Evolutionary conservation across 2,797 vertebrate species (phyloP), one percentile per base, ranked within the genome.

Genomic region (Falco biarmicus): DNA sequence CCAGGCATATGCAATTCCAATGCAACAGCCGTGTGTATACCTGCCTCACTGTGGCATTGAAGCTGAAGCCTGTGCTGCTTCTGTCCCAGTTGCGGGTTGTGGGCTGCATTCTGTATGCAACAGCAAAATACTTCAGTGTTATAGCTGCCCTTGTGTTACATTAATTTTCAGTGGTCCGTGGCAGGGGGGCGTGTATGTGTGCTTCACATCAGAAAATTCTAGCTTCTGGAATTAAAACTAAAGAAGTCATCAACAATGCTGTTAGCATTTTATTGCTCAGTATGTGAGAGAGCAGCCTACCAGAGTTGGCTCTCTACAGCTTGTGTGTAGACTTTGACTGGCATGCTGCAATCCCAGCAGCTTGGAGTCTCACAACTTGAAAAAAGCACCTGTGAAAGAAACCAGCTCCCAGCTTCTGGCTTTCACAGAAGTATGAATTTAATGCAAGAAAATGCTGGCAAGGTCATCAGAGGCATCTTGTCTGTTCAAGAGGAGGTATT

Each of bases 1-100:
- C 25, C 1, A 1, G 37, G 32, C 6, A 13, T 6, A 2, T 2
- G 32, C 21, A 5, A 2, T 73, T 51, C 19, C 31, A 59, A 0
- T 11, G 26, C 63, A 48, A 12, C 17, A 59, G 21, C 43, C 18
- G 13, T 3, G 3, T 34, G 8, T 7, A 5, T 51, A 28, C 43
- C 25, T 41, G 41, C 41, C 9, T 53, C 39, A 24, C 26, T 32
- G 25, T 34, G 29, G 18, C 15, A 5, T 70, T 26, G 65, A 57
- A n/a, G 65, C 53, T 37, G 41, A 77, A 60, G 20, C 56, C 48
- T n/a, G 13, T 17, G 32, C 50, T 31, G 13, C 50, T 74, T n/a
- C 76, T 48, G 4, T 60, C 28, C 25, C 12, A 41, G 26, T 8
- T 57, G 37, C 59, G 53, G 16, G 18, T 22, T 31, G 9, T 19